phyloP scores from a whole-genome alignment of 2,113 vertebrate genomes.

The Anhinga rufa region DNA sequence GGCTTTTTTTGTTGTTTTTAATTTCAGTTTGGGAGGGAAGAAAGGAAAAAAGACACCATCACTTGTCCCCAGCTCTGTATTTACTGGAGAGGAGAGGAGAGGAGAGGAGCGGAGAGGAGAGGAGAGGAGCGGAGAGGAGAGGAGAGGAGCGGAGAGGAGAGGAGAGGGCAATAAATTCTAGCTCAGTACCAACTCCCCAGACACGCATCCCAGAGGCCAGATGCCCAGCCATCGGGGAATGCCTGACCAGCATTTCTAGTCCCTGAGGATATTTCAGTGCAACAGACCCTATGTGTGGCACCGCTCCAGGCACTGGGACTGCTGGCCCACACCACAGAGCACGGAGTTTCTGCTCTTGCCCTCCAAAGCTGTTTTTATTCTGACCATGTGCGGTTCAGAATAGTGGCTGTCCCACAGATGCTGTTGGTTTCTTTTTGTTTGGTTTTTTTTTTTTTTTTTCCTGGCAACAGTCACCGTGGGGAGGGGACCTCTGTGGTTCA shows the following conservation, averaged over 20 bases:
- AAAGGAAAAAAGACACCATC: background rate
- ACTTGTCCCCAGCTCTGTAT: background rate
- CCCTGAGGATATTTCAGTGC: background rate
- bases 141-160: background rate
- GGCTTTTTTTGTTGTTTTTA: background rate
- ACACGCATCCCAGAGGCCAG: background rate
- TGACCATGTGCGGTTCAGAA: background rate
- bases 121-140: background rate
- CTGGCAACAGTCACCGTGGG: background rate
- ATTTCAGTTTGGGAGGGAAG: background rate
- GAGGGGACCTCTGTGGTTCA: background rate
- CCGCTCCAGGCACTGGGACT: background rate
- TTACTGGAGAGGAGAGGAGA: background rate
- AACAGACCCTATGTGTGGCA: background rate
- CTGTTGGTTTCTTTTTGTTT: background rate
- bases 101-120: background rate
- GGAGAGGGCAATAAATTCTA: background rate
- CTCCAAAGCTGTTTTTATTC: background rate
- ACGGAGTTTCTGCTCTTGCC: background rate
- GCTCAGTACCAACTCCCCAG: background rate
- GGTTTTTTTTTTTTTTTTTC: background rate
- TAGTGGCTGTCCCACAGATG: background rate
- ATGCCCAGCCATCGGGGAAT: background rate
- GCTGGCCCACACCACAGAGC: background rate
- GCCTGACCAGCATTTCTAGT: background rate